Conservation (phyloP, 2,888 invertebrate species). For the Cataglyphis rosenhaueri region DNA sequence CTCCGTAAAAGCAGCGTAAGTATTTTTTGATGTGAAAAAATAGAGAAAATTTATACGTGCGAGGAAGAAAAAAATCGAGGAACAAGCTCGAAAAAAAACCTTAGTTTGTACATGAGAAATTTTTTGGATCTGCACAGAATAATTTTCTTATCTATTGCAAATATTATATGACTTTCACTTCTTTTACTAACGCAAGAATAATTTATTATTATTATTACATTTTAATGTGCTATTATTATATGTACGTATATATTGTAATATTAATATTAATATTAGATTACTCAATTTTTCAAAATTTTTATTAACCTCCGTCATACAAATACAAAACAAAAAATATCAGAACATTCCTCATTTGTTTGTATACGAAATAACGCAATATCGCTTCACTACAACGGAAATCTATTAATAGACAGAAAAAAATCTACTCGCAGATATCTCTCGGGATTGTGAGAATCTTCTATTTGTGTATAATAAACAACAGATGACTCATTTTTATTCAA, state of each 20-base stretch:
- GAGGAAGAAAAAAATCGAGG: background rate
- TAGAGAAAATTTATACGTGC: background rate
- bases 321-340: background rate
- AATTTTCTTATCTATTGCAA: background rate
- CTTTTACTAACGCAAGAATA: too few relatives aligned
- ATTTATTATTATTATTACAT: background rate
- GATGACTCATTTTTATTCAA: slow-evolving; percentile 23
- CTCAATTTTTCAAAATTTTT: background rate
- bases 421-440: background rate
- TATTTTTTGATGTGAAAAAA: slow-evolving; percentile 41
- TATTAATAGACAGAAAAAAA: background rate
- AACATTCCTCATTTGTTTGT: background rate
- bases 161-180: background rate
- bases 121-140: background rate
- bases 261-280: background rate
- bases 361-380: background rate
- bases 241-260: background rate
- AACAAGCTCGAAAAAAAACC: background rate
- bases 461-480: background rate
- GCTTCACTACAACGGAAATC: background rate
- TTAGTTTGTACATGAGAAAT: background rate
- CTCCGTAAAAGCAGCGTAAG: slow-evolving; percentile 21
- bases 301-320: background rate
- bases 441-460: slow-evolving; percentile 20
- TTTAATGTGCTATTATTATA: background rate